These are phyloP conservation scores for Neelides folsomi DNA, from an alignment of 2,888 invertebrate genomes.

Conservation along the genomic window DNA sequence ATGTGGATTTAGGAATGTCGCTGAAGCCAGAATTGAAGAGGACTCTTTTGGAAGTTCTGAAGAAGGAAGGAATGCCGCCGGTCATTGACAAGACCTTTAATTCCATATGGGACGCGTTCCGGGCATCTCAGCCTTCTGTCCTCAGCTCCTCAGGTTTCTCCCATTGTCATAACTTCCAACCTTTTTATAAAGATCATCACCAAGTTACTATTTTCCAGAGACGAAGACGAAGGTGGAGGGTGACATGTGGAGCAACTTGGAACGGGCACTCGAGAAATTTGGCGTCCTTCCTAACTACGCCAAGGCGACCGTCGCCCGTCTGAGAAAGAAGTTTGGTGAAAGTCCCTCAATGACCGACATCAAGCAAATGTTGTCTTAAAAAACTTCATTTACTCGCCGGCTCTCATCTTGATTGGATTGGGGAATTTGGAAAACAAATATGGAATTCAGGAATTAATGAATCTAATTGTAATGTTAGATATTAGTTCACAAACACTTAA, in stretches of 20 bases:
- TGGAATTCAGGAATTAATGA: no score
- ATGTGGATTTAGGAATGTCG: no score
- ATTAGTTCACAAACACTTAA: no score
- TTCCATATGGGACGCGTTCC: slow-evolving; percentile 30
- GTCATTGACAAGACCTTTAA: slow-evolving; percentile 14
- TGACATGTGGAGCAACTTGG: slow-evolving; percentile 7
- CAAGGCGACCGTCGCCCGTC: slow-evolving; percentile 6
- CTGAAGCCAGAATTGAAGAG: slow-evolving; percentile 22
- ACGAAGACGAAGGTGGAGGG: slow-evolving; percentile 4
- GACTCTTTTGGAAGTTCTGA: slow-evolving; percentile 17
- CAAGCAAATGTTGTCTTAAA: slow-evolving; percentile 9
- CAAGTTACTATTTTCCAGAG: no score
- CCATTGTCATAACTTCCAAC: slow-evolving; percentile 1
- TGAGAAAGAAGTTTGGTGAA: slow-evolving; percentile 10
- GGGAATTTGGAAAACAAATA: no score
- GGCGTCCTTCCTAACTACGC: slow-evolving; percentile 12
- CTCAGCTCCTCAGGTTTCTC: slow-evolving; percentile 24
- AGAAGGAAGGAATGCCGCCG: slow-evolving; percentile 19
- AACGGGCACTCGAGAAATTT: slow-evolving; percentile 5
- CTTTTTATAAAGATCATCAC: neutral
- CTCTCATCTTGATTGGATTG: no score
- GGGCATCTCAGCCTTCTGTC: slow-evolving; percentile 29
- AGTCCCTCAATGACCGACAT: slow-evolving; percentile 7
- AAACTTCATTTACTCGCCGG: neutral
- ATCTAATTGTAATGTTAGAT: no score